These are phyloP conservation scores for Ciconia nigra DNA, from an alignment of 2,797 vertebrate genomes.

Conservation along the genomic window DNA sequence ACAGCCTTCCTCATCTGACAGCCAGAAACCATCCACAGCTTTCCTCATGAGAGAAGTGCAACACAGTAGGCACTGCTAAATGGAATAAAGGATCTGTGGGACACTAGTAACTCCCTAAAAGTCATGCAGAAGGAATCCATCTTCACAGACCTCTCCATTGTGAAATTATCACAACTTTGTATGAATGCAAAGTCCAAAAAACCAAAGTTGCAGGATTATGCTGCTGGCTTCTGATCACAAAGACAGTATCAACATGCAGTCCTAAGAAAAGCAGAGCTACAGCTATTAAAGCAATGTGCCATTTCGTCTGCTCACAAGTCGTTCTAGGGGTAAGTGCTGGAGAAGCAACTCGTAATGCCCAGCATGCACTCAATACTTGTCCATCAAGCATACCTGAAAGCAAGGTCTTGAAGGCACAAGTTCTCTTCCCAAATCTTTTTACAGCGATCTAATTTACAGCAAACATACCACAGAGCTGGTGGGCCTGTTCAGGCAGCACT, in stretches of 20 bases:
- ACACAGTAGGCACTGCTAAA: background rate
- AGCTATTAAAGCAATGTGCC: background rate
- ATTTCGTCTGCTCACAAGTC: background rate
- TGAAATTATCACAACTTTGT: background rate
- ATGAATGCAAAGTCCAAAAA: background rate
- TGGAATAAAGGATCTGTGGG: background rate
- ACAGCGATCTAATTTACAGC: background rate
- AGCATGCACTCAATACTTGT: rapidly evolving
- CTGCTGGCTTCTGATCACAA: background rate
- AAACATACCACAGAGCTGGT: rapidly evolving
- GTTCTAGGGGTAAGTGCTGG: background rate
- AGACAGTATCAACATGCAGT: background rate
- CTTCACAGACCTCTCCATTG: background rate
- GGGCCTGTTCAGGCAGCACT: background rate
- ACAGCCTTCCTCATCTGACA: background rate
- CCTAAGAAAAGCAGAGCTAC: background rate
- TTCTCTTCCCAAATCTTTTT: background rate
- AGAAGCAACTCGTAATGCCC: background rate
- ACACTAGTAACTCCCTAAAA: background rate
- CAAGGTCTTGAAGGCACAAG: background rate
- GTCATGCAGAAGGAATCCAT: background rate
- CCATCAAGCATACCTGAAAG: background rate
- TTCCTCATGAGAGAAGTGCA: background rate
- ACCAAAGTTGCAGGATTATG: background rate
- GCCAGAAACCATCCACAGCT: background rate